phyloP scores from a whole-genome alignment of 2,888 invertebrate species.

The Lasioglossum morio region DNA sequence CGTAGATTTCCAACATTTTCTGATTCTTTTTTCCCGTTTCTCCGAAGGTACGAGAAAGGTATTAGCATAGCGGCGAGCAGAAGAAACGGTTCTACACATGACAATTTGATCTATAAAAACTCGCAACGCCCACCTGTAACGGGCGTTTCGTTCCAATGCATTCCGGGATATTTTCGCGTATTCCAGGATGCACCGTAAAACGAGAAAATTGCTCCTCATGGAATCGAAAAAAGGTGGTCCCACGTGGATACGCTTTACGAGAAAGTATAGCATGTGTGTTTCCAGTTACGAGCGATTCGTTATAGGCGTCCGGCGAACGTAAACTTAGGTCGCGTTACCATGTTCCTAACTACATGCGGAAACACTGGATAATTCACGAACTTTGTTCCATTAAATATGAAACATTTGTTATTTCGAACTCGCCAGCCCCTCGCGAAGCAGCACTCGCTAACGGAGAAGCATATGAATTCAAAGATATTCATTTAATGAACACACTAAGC shows the following conservation, averaged over 20 bases:
- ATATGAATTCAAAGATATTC: background rate
- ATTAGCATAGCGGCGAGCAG: background rate
- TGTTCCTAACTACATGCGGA: background rate
- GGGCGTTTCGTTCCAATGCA: constrained; percentile 12
- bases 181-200: constrained; percentile 38
- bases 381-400: background rate
- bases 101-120: constrained; percentile 35
- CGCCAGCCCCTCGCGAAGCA: background rate
- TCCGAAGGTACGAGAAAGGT: background rate
- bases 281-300: background rate
- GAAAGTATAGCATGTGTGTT: constrained; percentile 23
- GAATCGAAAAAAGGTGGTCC: constrained; percentile 35
- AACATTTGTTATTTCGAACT: background rate
- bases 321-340: constrained; percentile 32
- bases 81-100: constrained; percentile 11
- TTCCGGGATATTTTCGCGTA: constrained; percentile 44
- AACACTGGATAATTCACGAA: background rate
- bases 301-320: constrained; percentile 11
- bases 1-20: background rate
- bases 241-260: constrained; percentile 35
- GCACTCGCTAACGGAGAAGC: background rate
- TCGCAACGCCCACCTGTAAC: constrained; percentile 10
- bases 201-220: constrained; percentile 33
- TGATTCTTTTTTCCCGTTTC: background rate
- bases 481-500: too few relatives aligned